Percentiles rank a stretch among this genome's conserved stretches.
These are phyloP conservation scores for Trematocara marginatum DNA, from an alignment of 2,113 vertebrate species.

Conservation along the genomic window DNA sequence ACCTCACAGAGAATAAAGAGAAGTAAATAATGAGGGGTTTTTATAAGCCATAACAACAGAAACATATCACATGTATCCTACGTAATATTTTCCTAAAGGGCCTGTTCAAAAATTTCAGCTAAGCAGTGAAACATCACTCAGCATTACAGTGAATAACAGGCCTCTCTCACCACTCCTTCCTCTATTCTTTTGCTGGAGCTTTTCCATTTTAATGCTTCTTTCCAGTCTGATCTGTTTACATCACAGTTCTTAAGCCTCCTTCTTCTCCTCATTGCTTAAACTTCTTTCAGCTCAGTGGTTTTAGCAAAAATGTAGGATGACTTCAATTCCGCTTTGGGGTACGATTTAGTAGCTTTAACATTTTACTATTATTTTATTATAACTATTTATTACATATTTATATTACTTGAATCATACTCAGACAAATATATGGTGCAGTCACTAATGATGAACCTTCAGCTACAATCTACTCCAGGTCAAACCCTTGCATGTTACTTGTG, in stretches of 20 bases:
- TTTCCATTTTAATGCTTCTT: conserved; percentile 1
- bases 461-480: neutral
- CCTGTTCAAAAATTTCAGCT: neutral
- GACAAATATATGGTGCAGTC: neutral
- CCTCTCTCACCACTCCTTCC: neutral
- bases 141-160: neutral
- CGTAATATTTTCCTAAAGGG: neutral
- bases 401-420: neutral
- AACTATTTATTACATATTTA: neutral
- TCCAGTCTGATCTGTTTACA: neutral
- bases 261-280: neutral
- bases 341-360: neutral
- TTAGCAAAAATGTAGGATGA: neutral
- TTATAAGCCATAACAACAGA: neutral
- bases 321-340: neutral
- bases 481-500: neutral
- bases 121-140: neutral
- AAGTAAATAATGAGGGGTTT: neutral
- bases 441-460: neutral
- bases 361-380: neutral
- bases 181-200: neutral
- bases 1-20: neutral
- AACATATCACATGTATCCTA: neutral
- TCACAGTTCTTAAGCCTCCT: neutral
- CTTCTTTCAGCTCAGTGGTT: neutral